A percentile compares a stretch with the other conserved stretches of the same genome.
These are phyloP conservation scores for Sebastes trivittatus DNA, from an alignment of 2,797 vertebrate species.

Conservation along the genomic window DNA sequence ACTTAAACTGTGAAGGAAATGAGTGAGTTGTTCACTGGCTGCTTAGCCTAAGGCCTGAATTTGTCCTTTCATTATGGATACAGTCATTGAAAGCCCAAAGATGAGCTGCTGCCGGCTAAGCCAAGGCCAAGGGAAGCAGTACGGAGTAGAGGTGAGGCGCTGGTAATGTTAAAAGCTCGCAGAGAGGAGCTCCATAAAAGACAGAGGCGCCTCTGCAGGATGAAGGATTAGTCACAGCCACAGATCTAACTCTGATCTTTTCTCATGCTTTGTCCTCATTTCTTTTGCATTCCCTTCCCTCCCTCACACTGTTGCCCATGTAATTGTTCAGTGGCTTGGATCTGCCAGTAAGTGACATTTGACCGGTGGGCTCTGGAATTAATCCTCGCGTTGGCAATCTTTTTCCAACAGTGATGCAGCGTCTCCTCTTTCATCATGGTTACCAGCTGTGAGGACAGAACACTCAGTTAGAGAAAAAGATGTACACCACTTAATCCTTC, in stretches of 20 bases:
- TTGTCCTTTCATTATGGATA: slow-evolving; percentile 51
- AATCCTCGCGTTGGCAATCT: slow-evolving; percentile 62
- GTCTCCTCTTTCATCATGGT: slow-evolving; percentile 51
- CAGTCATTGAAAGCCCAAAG: slow-evolving; percentile 28
- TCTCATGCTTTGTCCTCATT: slow-evolving; percentile 71
- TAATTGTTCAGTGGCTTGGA: slow-evolving; percentile 74
- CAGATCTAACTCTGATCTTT: slow-evolving; percentile 75
- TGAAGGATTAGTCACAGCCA: slow-evolving; percentile 80
- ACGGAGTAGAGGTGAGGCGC: slow-evolving; percentile 43
- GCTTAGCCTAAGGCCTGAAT: slow-evolving; percentile 23
- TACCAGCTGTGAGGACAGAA: slow-evolving; percentile 32
- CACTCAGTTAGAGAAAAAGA: slow-evolving; percentile 40
- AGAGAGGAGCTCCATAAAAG: slow-evolving; percentile 55
- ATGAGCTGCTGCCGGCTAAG: slow-evolving; percentile 51
- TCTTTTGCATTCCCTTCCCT: slow-evolving; percentile 57
- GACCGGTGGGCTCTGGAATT: slow-evolving; percentile 69
- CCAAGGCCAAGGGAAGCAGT: slow-evolving; percentile 21
- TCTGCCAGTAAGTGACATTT: slow-evolving; percentile 72
- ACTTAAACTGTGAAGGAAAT: background rate
- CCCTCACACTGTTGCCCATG: slow-evolving; percentile 79
- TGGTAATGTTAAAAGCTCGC: slow-evolving; percentile 54
- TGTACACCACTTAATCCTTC: slow-evolving; percentile 28
- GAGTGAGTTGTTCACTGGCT: slow-evolving; percentile 12
- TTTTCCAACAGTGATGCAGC: slow-evolving; percentile 46
- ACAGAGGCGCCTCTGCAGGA: slow-evolving; percentile 60